These are phyloP conservation scores for Ischnura elegans DNA, from an alignment of 2,888 invertebrate species.

Conservation along the genomic window DNA sequence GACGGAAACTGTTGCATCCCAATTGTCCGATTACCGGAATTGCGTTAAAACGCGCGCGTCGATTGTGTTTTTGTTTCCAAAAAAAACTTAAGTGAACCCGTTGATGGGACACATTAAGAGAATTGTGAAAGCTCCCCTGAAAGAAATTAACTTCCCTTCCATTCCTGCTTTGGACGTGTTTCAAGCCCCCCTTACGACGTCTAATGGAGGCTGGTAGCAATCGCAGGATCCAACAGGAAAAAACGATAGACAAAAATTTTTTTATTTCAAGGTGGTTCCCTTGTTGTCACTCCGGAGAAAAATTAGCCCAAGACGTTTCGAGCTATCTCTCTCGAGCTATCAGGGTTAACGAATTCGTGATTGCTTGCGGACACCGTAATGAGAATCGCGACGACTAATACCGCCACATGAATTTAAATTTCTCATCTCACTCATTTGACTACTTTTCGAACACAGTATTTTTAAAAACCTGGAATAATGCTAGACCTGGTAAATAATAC, in stretches of 20 bases:
- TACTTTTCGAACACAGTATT: no score
- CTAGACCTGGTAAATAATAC: no score
- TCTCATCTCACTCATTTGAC: no score
- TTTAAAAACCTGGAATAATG: no score
- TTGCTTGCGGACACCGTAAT: no score
- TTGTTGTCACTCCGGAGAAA: neutral
- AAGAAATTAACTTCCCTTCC: constrained; percentile 59
- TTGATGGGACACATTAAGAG: constrained; percentile 12
- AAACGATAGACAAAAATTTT: neutral
- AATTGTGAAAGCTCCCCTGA: constrained; percentile 53
- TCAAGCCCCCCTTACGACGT: neutral
- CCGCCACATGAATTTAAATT: no score
- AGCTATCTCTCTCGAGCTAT: neutral
- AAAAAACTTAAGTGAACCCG: neutral
- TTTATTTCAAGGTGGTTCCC: neutral
- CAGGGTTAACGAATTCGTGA: neutral
- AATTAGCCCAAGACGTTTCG: neutral
- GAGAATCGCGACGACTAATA: no score
- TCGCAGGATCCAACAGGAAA: neutral
- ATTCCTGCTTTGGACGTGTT: constrained; percentile 50
- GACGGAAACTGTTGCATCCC: constrained; percentile 57
- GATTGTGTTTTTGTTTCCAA: constrained; percentile 57
- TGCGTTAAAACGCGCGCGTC: constrained; percentile 61
- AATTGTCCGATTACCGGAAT: constrained; percentile 60
- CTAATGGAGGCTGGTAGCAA: neutral